These are phyloP conservation scores for Eupsittula cactorum DNA, from an alignment of 2,113 vertebrate species.

Conservation along the genomic window DNA sequence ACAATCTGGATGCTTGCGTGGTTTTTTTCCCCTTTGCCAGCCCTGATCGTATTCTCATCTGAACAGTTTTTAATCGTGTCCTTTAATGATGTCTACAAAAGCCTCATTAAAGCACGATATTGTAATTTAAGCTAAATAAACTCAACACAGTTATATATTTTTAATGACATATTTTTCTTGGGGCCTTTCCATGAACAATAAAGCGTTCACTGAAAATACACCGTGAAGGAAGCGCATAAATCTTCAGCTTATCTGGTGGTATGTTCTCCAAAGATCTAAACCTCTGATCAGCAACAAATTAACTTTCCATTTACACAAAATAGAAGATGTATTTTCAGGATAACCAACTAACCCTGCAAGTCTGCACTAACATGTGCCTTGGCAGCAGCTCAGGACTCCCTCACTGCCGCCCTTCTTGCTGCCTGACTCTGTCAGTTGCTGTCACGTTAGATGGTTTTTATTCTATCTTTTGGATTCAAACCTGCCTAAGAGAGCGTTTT, in stretches of 20 bases:
- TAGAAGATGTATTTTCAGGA: constrained; percentile 61
- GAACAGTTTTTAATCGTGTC: constrained; percentile 36
- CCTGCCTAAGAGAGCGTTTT: background rate
- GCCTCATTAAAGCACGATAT: constrained; percentile 32
- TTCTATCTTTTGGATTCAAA: constrained; percentile 45
- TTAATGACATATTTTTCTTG: constrained; percentile 43
- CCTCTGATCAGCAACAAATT: constrained; percentile 66
- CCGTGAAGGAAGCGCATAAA: constrained; percentile 54
- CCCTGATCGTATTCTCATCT: constrained; percentile 1
- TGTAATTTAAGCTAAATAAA: constrained; percentile 35
- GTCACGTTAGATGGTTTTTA: constrained; percentile 41
- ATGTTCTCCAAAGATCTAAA: constrained; percentile 59
- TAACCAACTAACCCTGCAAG: constrained; percentile 49
- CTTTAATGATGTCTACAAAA: constrained; percentile 58
- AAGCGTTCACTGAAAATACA: constrained; percentile 19
- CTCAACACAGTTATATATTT: background rate
- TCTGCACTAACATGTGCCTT: constrained; percentile 10
- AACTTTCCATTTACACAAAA: constrained; percentile 74
- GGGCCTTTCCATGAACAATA: constrained; percentile 31
- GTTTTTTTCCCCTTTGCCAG: background rate
- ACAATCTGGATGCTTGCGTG: background rate
- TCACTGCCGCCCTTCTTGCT: background rate
- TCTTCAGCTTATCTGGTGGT: constrained; percentile 68
- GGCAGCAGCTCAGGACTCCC: constrained; percentile 46
- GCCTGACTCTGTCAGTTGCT: background rate